A percentile compares a stretch with the other conserved stretches of the same genome.
These are phyloP conservation scores for Iphiclides podalirius DNA, from an alignment of 2,888 invertebrate genomes.

Conservation along the genomic window DNA sequence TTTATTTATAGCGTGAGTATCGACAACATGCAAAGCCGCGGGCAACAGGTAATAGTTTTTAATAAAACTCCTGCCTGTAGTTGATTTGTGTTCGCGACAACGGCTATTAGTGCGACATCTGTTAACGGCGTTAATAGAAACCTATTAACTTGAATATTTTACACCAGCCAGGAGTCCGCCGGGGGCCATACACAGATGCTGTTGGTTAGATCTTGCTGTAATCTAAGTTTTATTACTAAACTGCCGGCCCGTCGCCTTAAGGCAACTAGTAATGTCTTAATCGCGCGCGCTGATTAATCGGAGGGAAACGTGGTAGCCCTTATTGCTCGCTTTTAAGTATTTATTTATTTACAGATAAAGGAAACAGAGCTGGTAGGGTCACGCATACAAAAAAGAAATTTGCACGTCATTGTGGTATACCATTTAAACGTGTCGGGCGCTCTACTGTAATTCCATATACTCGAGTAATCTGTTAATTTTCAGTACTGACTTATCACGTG, in stretches of 20 bases:
- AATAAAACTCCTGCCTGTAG: neutral
- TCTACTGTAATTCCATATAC: no score
- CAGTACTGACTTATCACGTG: no score
- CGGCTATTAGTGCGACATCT: slow-evolving; percentile 11
- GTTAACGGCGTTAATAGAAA: slow-evolving; percentile 16
- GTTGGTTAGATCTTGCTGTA: slow-evolving; percentile 15
- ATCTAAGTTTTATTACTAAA: slow-evolving; percentile 10
- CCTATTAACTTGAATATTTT: slow-evolving; percentile 19
- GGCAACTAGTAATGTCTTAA: slow-evolving; percentile 13
- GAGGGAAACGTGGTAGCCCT: neutral
- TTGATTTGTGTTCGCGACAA: slow-evolving; percentile 5
- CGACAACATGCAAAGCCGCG: no score
- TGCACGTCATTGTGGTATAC: no score
- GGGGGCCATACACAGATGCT: slow-evolving; percentile 14
- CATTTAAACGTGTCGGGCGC: no score
- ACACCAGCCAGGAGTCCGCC: slow-evolving; percentile 13
- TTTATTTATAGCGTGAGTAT: no score
- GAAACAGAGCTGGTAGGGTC: no score
- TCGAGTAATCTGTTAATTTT: no score
- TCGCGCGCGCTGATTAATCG: slow-evolving; percentile 10
- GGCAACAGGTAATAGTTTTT: no score
- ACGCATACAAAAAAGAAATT: no score
- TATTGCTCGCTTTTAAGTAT: no score
- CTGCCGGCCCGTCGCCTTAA: slow-evolving; percentile 4
- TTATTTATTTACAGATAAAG: no score